phyloP scores from a whole-genome alignment of 2,113 vertebrate genomes.

The Chlamydotis undulata region DNA sequence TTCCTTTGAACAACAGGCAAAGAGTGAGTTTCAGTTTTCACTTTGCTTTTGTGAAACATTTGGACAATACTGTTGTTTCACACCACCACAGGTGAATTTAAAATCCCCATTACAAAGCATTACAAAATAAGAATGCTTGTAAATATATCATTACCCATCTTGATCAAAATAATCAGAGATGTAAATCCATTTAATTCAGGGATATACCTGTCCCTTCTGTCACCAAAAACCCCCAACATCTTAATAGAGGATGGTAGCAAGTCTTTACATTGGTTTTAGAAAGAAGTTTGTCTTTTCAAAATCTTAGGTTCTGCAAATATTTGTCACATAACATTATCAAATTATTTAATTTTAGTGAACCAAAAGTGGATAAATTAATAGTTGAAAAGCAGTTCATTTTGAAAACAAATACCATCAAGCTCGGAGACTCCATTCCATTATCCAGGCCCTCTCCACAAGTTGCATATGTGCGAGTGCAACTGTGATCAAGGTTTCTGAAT shows the following conservation, averaged over 20 bases:
- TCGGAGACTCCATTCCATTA: background rate
- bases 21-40: background rate
- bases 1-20: background rate
- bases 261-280: background rate
- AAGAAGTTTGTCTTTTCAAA: background rate
- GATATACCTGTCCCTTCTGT: background rate
- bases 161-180: background rate
- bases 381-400: background rate
- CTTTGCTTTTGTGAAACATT: background rate
- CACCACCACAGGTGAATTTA: background rate
- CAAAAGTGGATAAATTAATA: background rate
- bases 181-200: background rate
- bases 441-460: background rate
- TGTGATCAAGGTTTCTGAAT: background rate
- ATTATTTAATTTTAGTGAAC: background rate
- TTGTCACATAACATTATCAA: background rate
- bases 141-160: background rate
- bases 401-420: background rate
- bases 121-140: background rate
- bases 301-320: background rate
- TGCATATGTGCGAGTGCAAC: background rate
- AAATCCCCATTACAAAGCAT: background rate
- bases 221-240: background rate
- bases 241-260: background rate
- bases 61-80: background rate